Base-by-base conservation (phyloP, 2,113 vertebrate genomes). In the Ictalurus furcatus region DNA sequence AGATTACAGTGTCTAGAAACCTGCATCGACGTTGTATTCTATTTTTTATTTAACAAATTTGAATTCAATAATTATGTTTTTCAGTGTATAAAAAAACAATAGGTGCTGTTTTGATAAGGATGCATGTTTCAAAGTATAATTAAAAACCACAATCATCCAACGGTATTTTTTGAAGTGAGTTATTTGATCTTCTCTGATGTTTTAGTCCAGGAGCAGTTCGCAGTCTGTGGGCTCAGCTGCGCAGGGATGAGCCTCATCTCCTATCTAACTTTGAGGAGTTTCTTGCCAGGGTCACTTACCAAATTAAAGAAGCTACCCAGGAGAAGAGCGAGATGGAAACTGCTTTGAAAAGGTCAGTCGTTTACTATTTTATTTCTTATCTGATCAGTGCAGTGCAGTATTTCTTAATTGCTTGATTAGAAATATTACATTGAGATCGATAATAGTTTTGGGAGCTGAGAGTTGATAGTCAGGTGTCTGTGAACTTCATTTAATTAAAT, bases 261-360 rank as follows among this genome's bases (percentile, higher is more conserved):
- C 94, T 99, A 87, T 94, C 97, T 83, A 96, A 89, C 93, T 99
- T 99, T 85, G 98, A 99, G 92, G 97, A 97, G 85, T 96, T 99
- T 90, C 92, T 99, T 85, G 88, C 95, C 90, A 96, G 96, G 91
- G 95, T 98, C 90, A 97, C 97, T 44, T 95, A 94, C 0, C 97
- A 97, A 93, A 97, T 99, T 85, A 96, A 95, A 80, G 97, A 97
- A 90, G 97, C 96, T 44, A 96, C 97, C 16, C 95, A 97, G 90
- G 97, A 99, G 90, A 98, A 97, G 94, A 95, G 85, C 0, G 95
- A 97, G 67, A 96, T 99, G 95, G 98, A 99, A 91, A 95, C 91
- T 0, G 95, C 96, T 76, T 95, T 99, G 0, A 95, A 95, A 93
- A 98, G 95, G 98, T 98, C 61, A 87, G 85, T 67, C 28, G 56